phyloP scores from a whole-genome alignment of 2,888 invertebrate genomes.

The Drosophila multiciliata region DNA sequence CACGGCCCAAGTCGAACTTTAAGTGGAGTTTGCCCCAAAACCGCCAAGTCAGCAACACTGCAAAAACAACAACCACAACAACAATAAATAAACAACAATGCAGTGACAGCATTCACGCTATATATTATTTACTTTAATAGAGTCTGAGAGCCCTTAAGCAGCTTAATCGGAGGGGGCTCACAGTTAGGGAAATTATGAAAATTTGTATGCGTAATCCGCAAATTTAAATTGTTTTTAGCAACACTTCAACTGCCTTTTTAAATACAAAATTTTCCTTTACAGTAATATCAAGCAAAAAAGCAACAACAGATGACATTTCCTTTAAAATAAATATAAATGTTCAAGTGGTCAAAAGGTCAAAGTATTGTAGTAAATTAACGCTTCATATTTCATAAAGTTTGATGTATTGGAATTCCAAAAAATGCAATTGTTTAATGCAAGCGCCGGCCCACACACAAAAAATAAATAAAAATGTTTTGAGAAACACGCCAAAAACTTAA shows the following conservation, averaged over 20 bases:
- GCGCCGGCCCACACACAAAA: constrained; percentile 53
- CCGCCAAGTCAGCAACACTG: constrained; percentile 61
- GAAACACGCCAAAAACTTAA: constrained; percentile 41
- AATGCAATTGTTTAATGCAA: constrained; percentile 53
- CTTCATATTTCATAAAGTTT: constrained; percentile 33
- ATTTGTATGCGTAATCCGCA: constrained; percentile 36
- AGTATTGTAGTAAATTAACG: constrained; percentile 15
- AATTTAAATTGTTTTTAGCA: constrained; percentile 33
- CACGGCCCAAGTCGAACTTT: constrained; percentile 35
- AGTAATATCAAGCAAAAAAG: constrained; percentile 14
- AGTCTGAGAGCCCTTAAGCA: constrained; percentile 29
- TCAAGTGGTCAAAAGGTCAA: constrained; percentile 22
- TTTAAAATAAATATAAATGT: constrained; percentile 10
- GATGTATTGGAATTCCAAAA: constrained; percentile 32
- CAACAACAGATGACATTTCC: constrained; percentile 29
- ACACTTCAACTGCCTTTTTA: constrained; percentile 65
- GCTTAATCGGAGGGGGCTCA: constrained; percentile 21
- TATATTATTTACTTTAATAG: constrained; percentile 78
- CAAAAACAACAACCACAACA: constrained; percentile 32
- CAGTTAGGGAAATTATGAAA: constrained; percentile 65
- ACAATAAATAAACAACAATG: constrained; percentile 35
- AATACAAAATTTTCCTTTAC: constrained; percentile 47
- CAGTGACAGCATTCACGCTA: constrained; percentile 66
- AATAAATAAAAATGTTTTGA: constrained; percentile 37
- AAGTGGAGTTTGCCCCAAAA: constrained; percentile 56